A percentile compares a stretch with the other conserved stretches of the same genome.
phyloP scores from a whole-genome alignment of 2,797 vertebrate genomes.

The Gila robusta region DNA sequence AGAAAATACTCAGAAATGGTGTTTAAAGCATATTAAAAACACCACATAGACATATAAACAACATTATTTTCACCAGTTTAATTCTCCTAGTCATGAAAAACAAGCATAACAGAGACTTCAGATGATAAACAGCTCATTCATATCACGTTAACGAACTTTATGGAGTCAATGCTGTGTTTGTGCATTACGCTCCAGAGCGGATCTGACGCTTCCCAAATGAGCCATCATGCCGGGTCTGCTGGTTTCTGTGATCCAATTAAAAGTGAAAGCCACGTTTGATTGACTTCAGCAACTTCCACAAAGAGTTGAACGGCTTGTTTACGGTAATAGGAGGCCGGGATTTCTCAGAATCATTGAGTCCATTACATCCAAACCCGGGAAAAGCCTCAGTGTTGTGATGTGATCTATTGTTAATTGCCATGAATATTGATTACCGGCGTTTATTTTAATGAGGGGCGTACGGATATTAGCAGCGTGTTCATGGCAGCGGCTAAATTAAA shows the following conservation, averaged over 20 bases:
- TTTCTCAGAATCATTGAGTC: not conserved
- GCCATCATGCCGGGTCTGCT: conserved; percentile 2
- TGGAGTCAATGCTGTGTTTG: not conserved
- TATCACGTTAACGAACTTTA: not conserved
- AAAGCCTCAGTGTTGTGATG: not conserved
- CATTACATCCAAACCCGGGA: not conserved
- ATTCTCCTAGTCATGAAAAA: not conserved
- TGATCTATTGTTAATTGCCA: conserved; percentile 78
- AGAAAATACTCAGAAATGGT: too few relatives aligned
- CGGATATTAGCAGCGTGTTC: conserved; percentile 69
- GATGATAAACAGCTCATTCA: conserved; percentile 4
- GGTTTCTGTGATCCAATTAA: conserved; percentile 50
- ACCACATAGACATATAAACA: too few relatives aligned
- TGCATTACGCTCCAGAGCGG: not conserved
- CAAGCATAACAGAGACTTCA: not conserved
- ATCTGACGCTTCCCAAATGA: conserved; percentile 42
- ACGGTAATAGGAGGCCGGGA: conserved; percentile 22
- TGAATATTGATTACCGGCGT: conserved; percentile 80
- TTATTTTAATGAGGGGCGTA: conserved; percentile 79
- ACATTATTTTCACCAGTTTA: too few relatives aligned
- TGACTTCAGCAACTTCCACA: conserved; percentile 40
- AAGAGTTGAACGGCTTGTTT: conserved; percentile 45
- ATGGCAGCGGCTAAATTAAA: conserved; percentile 71
- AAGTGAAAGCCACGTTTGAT: conserved; percentile 38
- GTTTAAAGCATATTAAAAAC: too few relatives aligned